phyloP scores from a whole-genome alignment of 2,888 invertebrate species.

The Hypomecis atomaria region DNA sequence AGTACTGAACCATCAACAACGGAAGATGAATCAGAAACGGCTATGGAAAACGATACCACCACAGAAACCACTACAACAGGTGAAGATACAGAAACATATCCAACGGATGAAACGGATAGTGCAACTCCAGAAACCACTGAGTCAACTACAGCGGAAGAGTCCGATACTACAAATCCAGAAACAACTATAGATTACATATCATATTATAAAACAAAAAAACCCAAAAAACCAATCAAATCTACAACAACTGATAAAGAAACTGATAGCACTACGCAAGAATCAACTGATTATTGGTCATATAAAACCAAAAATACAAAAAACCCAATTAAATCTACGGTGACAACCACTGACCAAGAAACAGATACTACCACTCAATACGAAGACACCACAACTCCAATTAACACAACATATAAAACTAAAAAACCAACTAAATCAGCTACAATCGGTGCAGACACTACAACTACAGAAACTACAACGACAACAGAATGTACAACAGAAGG shows the following conservation, averaged over 20 bases:
- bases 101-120: background rate
- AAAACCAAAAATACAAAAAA: background rate
- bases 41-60: background rate
- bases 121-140: background rate
- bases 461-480: background rate
- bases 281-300: no score
- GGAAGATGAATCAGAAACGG: background rate
- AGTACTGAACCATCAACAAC: no score
- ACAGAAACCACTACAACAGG: background rate
- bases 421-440: background rate
- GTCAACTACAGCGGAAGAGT: background rate
- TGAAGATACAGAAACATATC: background rate
- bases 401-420: no score
- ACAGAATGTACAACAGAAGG: no score
- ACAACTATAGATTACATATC: no score
- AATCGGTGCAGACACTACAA: background rate
- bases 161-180: background rate
- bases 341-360: background rate
- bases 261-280: no score
- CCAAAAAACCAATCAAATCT: no score
- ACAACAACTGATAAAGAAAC: no score
- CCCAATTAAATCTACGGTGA: background rate
- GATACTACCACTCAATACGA: no score
- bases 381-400: background rate
- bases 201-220: no score